These are phyloP conservation scores for Scarus forsteni DNA, from an alignment of 2,797 vertebrate genomes.

Conservation along the genomic window DNA sequence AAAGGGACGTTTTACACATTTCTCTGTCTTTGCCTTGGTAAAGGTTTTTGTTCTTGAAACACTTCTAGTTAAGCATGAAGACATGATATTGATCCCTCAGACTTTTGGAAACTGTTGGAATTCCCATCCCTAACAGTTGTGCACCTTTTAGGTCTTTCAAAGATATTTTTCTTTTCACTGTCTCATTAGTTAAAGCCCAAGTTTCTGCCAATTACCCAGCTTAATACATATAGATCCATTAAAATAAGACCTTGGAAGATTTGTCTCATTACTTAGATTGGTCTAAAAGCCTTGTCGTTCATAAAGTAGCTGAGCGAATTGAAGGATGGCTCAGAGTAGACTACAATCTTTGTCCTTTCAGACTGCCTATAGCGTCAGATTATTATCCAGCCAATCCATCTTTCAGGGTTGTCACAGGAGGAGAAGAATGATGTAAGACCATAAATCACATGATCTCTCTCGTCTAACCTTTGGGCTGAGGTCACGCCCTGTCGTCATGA, in stretches of 20 bases:
- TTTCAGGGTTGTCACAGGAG: slow-evolving; percentile 15
- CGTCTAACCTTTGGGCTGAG: slow-evolving; percentile 53
- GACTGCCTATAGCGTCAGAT: slow-evolving; percentile 1
- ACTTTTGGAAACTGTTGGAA: too few relatives aligned
- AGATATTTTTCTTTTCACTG: neutral
- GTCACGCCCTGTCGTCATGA: slow-evolving; percentile 37
- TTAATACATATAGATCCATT: neutral
- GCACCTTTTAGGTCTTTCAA: too few relatives aligned
- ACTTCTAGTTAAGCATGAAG: too few relatives aligned
- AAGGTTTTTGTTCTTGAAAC: too few relatives aligned
- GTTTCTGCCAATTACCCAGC: neutral
- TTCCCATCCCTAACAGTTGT: too few relatives aligned
- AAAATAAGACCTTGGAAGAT: too few relatives aligned
- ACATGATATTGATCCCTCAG: too few relatives aligned
- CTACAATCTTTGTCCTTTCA: neutral
- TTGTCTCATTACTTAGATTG: neutral
- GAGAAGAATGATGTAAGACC: slow-evolving; percentile 42
- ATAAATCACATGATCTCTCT: slow-evolving; percentile 53
- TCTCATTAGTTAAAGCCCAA: neutral
- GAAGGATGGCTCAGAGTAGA: neutral
- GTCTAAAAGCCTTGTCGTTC: neutral
- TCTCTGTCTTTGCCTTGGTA: too few relatives aligned
- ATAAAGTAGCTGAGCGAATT: neutral
- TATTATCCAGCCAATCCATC: slow-evolving; percentile 18
- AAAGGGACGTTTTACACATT: too few relatives aligned